Evolutionary conservation across 64 coral and sea anemone genomes (phyloP).

Genomic region (Actinia equina): DNA sequence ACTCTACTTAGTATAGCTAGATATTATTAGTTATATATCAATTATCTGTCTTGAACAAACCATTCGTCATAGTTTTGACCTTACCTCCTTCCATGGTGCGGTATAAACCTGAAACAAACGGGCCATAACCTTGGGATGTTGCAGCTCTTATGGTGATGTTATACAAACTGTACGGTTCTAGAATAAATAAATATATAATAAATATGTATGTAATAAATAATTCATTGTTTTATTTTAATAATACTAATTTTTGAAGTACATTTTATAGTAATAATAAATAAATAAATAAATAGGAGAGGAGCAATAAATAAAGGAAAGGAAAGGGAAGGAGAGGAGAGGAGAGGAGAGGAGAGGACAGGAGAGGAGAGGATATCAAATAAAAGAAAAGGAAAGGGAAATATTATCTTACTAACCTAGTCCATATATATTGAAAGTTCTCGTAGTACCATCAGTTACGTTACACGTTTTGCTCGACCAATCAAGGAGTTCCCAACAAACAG

Average conservation of each 20-base stretch:
- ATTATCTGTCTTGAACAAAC: no score
- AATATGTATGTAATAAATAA: no score
- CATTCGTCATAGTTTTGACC: no score
- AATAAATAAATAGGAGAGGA: no score
- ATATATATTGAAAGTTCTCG: slow-evolving; percentile 14
- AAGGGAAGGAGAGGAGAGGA: no score
- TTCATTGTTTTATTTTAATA: no score
- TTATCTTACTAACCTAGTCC: slow-evolving; percentile 23
- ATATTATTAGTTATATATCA: no score
- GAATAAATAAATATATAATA: no score
- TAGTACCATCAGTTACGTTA: neutral
- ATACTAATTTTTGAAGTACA: no score
- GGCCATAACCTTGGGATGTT: slow-evolving; percentile 52
- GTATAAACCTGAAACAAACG: neutral
- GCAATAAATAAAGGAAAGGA: no score
- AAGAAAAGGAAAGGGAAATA: neutral
- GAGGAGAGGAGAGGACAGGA: neutral
- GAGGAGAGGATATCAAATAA: neutral
- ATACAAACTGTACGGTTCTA: slow-evolving; percentile 43
- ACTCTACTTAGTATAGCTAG: no score
- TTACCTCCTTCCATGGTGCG: slow-evolving; percentile 73
- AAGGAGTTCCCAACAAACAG: slow-evolving; percentile 45
- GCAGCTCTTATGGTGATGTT: slow-evolving; percentile 33
- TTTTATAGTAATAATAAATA: no score
- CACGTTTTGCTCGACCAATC: slow-evolving; percentile 13